Evolutionary conservation across 2,113 vertebrate genomes (phyloP), one percentile per base, ranked within the genome.

Genomic region (Eidolon helvum): DNA sequence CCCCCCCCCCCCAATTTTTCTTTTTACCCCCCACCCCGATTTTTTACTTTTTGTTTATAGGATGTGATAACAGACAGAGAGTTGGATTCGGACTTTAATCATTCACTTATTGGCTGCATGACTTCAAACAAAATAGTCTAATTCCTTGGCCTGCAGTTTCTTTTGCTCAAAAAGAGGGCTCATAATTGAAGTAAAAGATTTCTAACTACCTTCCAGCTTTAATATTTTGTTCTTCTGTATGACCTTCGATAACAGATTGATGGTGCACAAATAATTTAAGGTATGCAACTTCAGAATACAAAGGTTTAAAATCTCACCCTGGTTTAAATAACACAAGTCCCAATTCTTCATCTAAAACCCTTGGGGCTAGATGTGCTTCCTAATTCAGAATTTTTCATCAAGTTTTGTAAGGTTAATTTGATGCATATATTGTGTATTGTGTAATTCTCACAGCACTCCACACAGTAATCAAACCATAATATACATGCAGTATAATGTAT

Each of bases 401-500:
- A 50, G 26, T 72, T 95, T 90, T 87, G 0, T 72, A 63, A 96
- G 69, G 92, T 85, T 90, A 87, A 90, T 92, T 84, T 74, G 30
- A 88, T 85, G 72, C 78, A 77, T 77, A 79, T 71, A 89, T 57
- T 59, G 28, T 71, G n/a, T 45, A 50, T 82, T 89, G 38, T 77
- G 18, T 82, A 75, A 95, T 65, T 94, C 66, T 86, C 78, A 82
- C 4, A 38, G 43, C 72, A 79, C 12, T 43, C n/a, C 72, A 50
- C 45, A 77, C 12, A 87, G 45, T 74, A 96, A 85, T 96, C 78
- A 77, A 83, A 80, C 30, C 1, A 66, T 94, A 91, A 94, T 91
- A 69, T 82, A 82, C 22, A 75, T 77, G 22, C n/a, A 90, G 10
- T 50, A 15, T 95, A 75, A 66, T 35, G 5, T 50, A 83, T 50